Evolutionary conservation across 2,888 invertebrate species (phyloP), one percentile per base, ranked within the genome.

Genomic region (Eucera pruinosa): DNA sequence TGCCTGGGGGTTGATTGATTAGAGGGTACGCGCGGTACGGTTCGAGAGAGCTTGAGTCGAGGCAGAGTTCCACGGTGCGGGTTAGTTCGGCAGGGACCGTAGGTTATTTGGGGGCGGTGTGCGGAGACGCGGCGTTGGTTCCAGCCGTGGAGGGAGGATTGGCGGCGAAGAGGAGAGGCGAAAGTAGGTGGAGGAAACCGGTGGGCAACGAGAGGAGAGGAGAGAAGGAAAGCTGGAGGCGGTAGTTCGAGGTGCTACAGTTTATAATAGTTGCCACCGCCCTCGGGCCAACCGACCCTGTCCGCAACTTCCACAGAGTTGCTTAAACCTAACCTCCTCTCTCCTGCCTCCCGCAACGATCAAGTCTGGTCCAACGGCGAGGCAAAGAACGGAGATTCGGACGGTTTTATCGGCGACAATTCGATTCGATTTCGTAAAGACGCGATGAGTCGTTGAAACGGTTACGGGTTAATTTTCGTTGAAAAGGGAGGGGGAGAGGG

Each of bases 231-330:
- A 86, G 88, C 84, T 79, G 86, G 89, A 90, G 89, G 91, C 89
- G 90, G 91, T 91, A 91, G 91, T 91, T 91, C 91, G 92, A 91
- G 91, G 92, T 91, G 91, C 92, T 91, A 91, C 90, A 92, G 91
- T 92, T 92, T 92, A 91, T 92, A 92, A 92, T 92, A 92, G 92
- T 92, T 92, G 90, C 91, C 87, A 88, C 88, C 88, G 88, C 89
- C 91, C 89, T 88, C 90, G 86, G 89, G 90, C 89, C 88, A 88
- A 87, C 88, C 90, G 84, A 88, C 89, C 86, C 88, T 85, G 76
- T 84, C 89, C 89, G 85, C 89, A 92, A 91, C 91, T 91, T 92
- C 90, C 87, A 89, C 89, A 89, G 90, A 92, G 91, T 92, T 92
- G 91, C 92, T 91, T 91, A 92, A 92, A 92, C 91, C 91, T 90